Percentiles rank a stretch among this genome's conserved stretches.
These are phyloP conservation scores for Dicerorhinus sumatrensis DNA, from an alignment of 2,113 vertebrate genomes.

Conservation along the genomic window DNA sequence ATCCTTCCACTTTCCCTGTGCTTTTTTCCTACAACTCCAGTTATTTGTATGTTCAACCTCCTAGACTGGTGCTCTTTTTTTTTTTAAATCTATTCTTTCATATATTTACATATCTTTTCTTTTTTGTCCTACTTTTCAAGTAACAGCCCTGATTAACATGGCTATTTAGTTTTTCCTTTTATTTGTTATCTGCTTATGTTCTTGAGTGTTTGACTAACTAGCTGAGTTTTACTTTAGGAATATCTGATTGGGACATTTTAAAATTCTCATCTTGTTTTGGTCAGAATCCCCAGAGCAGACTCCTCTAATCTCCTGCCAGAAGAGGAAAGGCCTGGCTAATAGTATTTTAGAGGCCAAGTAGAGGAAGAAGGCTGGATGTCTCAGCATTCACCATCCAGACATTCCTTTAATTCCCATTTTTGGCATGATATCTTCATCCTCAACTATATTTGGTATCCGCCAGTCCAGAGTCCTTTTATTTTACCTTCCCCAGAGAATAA, in stretches of 20 bases:
- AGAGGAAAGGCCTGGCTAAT: background rate
- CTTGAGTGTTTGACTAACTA: background rate
- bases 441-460: background rate
- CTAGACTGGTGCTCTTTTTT: background rate
- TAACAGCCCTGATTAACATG: background rate
- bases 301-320: background rate
- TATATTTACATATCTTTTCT: background rate
- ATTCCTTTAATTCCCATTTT: background rate
- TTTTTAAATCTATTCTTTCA: background rate
- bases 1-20: background rate
- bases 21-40: background rate
- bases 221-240: background rate
- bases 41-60: background rate
- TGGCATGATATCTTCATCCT: background rate
- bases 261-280: background rate
- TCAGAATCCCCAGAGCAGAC: background rate
- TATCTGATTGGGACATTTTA: background rate
- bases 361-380: background rate
- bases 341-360: background rate
- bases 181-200: background rate
- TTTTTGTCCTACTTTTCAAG: background rate
- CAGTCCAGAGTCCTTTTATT: background rate
- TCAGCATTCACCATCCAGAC: background rate
- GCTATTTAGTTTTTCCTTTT: background rate
- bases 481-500: background rate